Conservation (phyloP, 2,797 vertebrate genomes). For the Siniperca undulata region DNA sequence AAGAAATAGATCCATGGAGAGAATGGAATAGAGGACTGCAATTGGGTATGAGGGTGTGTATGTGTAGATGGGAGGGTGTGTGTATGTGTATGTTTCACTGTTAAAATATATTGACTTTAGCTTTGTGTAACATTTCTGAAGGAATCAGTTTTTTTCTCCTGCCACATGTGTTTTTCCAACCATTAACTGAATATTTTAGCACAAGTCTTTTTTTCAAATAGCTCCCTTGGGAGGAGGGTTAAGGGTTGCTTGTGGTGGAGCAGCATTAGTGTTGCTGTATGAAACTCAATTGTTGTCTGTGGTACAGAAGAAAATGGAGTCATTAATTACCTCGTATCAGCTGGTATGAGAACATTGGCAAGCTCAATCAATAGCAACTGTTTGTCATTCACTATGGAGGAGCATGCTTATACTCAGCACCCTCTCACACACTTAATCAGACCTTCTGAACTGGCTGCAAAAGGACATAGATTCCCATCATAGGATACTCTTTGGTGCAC, state of each 20-base stretch:
- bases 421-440: slow-evolving; percentile 53
- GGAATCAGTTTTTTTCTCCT: slow-evolving; percentile 62
- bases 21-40: slow-evolving; percentile 80
- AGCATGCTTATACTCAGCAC: slow-evolving; percentile 75
- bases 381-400: slow-evolving; percentile 94
- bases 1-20: slow-evolving; percentile 87
- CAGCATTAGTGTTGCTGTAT: slow-evolving; percentile 87
- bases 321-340: slow-evolving; percentile 99
- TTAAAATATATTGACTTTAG: slow-evolving; percentile 73
- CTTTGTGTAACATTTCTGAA: slow-evolving; percentile 69
- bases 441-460: slow-evolving; percentile 37
- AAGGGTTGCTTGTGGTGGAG: slow-evolving; percentile 14
- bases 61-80: slow-evolving; percentile 41
- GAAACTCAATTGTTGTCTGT: slow-evolving; percentile 95
- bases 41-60: slow-evolving; percentile 60
- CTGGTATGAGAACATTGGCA: slow-evolving; percentile 91
- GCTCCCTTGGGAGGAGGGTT: slow-evolving; percentile 71
- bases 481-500: slow-evolving; percentile 1
- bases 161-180: slow-evolving; percentile 62
- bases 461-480: slow-evolving; percentile 44
- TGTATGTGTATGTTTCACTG: slow-evolving; percentile 55
- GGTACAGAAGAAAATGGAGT: slow-evolving; percentile 96
- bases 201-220: slow-evolving; percentile 70
- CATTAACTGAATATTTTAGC: slow-evolving; percentile 77
- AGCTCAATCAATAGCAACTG: slow-evolving; percentile 92